Conservation (phyloP, 2,113 vertebrate species). For the Platichthys flesus region DNA sequence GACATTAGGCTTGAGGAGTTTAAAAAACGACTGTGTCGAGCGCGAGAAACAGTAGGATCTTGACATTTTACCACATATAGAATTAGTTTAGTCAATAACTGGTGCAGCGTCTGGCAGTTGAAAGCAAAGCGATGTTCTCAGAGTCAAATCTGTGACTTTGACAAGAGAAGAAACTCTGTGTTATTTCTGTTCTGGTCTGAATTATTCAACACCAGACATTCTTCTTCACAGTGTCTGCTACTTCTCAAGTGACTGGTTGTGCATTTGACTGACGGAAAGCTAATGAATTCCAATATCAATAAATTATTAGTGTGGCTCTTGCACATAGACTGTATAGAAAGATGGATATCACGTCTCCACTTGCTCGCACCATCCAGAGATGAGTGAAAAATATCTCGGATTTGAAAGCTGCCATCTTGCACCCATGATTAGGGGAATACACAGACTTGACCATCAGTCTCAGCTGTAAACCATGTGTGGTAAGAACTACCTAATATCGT, state of each 20-base stretch:
- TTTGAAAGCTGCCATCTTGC: too few relatives aligned
- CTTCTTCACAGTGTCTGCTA: background rate
- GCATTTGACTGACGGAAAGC: background rate
- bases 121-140: constrained; percentile 17
- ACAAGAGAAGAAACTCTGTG: background rate
- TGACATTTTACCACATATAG: background rate
- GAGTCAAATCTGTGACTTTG: constrained; percentile 9
- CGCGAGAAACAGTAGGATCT: background rate
- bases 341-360: background rate
- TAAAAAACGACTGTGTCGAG: background rate
- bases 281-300: background rate
- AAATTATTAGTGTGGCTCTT: background rate
- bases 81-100: background rate
- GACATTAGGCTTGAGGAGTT: background rate
- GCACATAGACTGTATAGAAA: background rate
- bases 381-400: too few relatives aligned
- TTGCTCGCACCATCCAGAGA: too few relatives aligned
- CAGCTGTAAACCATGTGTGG: too few relatives aligned
- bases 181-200: constrained; percentile 15
- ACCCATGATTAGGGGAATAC: too few relatives aligned
- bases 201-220: constrained; percentile 15
- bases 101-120: background rate
- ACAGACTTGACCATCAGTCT: too few relatives aligned
- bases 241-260: background rate
- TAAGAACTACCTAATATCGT: too few relatives aligned